These are phyloP conservation scores for Corydoras maculifer DNA, from an alignment of 2,113 vertebrate species.

Conservation along the genomic window DNA sequence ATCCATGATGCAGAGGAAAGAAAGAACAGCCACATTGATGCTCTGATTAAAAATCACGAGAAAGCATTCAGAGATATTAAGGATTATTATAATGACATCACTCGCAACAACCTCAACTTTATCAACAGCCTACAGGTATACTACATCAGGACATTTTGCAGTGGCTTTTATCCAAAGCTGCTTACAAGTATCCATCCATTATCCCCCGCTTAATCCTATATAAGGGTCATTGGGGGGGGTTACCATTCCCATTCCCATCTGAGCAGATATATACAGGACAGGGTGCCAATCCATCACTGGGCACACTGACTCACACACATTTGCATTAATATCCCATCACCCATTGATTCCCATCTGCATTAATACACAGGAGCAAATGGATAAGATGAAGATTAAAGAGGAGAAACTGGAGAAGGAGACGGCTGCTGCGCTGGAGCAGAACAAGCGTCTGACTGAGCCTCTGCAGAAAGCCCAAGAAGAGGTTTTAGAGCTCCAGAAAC, in stretches of 20 bases:
- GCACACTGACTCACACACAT: no score
- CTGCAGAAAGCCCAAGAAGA: constrained; percentile 66
- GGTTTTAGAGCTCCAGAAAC: constrained; percentile 60
- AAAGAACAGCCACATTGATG: constrained; percentile 73
- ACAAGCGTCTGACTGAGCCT: constrained; percentile 61
- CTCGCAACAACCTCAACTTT: constrained; percentile 63
- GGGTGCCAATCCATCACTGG: no score
- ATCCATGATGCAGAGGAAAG: constrained; percentile 71
- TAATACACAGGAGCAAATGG: constrained; percentile 66
- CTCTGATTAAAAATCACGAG: constrained; percentile 69
- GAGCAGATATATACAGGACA: no score
- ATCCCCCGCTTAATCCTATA: no score
- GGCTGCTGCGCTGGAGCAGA: constrained; percentile 62
- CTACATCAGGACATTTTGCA: background rate
- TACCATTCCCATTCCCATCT: no score
- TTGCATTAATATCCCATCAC: no score
- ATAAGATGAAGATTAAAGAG: constrained; percentile 65
- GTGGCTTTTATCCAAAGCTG: no score
- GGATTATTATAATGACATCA: constrained; percentile 73
- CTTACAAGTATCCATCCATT: no score
- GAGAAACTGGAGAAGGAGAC: constrained; percentile 65
- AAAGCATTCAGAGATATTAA: constrained; percentile 69
- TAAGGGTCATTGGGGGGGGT: no score
- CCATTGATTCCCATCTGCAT: background rate
- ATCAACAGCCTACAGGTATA: constrained; percentile 76